Evolutionary conservation across 2,797 vertebrate genomes (phyloP), one percentile per base, ranked within the genome.

Genomic region (Microcaecilia unicolor): DNA sequence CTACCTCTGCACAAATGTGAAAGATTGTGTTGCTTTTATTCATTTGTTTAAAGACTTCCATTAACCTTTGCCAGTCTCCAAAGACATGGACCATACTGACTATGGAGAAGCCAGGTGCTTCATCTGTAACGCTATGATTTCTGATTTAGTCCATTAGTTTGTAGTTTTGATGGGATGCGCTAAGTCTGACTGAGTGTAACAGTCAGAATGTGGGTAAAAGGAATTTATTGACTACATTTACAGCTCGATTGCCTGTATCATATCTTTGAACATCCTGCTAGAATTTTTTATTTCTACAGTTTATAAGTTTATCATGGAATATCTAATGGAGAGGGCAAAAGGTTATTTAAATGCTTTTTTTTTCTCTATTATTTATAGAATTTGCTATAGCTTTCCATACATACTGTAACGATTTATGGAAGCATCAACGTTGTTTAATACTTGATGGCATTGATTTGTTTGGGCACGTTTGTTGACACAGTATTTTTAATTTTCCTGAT

Each of bases 211-310:
- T 2, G 7, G 41, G 21, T 3, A 6, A 48, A 56, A 35, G 15
- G 24, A 25, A 25, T 15, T 27, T 55, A 40, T 48, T 49, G 33
- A 52, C 37, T 53, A 45, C 34, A 21, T 38, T 6, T 22, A 39
- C 36, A 41, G 18, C 22, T 55, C 44, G 51, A 55, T 60, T 54
- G 15, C 34, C 25, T 45, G 18, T 51, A 45, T 45, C 18, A 29
- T 34, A 28, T 10, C 10, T n/a, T 24, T 8, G 48, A 9, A 8
- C 36, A 3, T 18, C 25, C 10, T 56, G 61, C 36, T 44, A 36
- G 3, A 27, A 31, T 65, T 71, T n/a, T 50, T 41, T 27, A 16
- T 48, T 48, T 60, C 44, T 38, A 33, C 8, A 52, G 18, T 50
- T 46, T 32, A 27, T 9, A 48, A 36, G 15, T 5, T 7, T n/a